Percentiles rank a stretch among this genome's conserved stretches.
Conservation (phyloP, 2,888 invertebrate genomes). For the Rotaria socialis region DNA sequence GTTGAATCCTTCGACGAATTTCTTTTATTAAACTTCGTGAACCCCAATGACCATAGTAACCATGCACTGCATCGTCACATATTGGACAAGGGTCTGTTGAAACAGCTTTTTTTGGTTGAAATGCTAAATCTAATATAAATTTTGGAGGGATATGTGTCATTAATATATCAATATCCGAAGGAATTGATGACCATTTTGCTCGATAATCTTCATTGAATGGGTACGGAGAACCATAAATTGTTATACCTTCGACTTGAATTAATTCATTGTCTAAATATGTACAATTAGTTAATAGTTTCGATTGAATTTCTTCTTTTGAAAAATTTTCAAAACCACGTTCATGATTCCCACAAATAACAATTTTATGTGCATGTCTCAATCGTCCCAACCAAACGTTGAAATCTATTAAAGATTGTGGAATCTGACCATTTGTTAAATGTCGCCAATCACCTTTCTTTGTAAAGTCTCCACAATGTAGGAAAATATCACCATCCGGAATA, state of each 20-base stretch:
- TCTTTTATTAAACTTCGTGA: not conserved
- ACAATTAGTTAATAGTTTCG: slow-evolving; percentile 32
- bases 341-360: slow-evolving; percentile 80
- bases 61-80: not conserved
- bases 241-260: slow-evolving; percentile 42
- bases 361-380: slow-evolving; percentile 60
- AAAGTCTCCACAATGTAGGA: not conserved
- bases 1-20: slow-evolving; percentile 71
- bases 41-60: not conserved
- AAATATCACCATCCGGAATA: not conserved
- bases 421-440: not conserved
- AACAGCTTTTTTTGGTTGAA: not conserved
- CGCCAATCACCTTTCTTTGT: not conserved
- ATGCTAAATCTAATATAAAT: not conserved
- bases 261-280: slow-evolving; percentile 39
- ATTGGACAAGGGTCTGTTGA: not conserved
- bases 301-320: not conserved
- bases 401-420: not conserved
- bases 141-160: slow-evolving; percentile 62
- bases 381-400: not conserved
- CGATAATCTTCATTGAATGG: slow-evolving; percentile 53
- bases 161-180: slow-evolving; percentile 70
- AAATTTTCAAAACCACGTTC: slow-evolving; percentile 63
- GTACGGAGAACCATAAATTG: slow-evolving; percentile 44
- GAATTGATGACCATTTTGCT: slow-evolving; percentile 70